Conservation (phyloP, 2,888 invertebrate genomes). For the Dicycla oo region DNA sequence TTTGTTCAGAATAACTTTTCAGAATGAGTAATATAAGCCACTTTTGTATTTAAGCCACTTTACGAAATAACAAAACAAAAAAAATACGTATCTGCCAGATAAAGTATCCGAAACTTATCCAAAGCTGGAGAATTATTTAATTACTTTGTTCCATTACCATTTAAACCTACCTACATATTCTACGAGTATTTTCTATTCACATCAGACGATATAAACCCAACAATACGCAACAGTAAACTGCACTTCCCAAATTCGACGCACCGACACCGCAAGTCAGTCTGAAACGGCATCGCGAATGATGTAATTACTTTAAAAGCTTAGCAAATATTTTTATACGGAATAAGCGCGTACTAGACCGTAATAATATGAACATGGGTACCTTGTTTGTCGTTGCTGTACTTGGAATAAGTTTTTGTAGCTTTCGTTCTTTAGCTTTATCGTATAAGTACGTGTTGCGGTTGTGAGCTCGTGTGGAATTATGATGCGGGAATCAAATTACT, state of each 20-base stretch:
- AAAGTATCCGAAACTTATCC: not conserved
- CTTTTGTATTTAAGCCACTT: too few relatives aligned
- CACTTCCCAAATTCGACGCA: conserved; percentile 42
- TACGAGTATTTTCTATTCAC: conserved; percentile 15
- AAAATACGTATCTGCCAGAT: not conserved
- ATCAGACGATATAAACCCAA: conserved; percentile 15
- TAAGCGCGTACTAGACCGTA: conserved; percentile 77
- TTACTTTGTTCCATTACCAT: not conserved
- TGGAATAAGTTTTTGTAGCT: conserved; percentile 2
- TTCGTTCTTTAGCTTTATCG: not conserved
- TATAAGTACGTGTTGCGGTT: not conserved
- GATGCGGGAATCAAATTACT: not conserved
- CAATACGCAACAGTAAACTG: conserved; percentile 14
- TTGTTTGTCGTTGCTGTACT: conserved; percentile 35
- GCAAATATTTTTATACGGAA: conserved; percentile 87
- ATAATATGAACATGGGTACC: conserved; percentile 70
- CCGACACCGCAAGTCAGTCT: conserved; percentile 60
- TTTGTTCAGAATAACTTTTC: not conserved
- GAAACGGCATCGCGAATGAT: conserved; percentile 73
- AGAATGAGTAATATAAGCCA: too few relatives aligned
- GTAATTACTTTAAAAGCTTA: conserved; percentile 88
- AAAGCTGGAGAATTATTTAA: too few relatives aligned
- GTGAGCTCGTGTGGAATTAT: not conserved
- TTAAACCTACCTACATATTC: not conserved
- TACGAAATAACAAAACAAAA: not conserved